These are phyloP conservation scores for Oscarella lobularis DNA, from an alignment of 37 sponge, comb jelly and placozoan species.

Conservation along the genomic window DNA sequence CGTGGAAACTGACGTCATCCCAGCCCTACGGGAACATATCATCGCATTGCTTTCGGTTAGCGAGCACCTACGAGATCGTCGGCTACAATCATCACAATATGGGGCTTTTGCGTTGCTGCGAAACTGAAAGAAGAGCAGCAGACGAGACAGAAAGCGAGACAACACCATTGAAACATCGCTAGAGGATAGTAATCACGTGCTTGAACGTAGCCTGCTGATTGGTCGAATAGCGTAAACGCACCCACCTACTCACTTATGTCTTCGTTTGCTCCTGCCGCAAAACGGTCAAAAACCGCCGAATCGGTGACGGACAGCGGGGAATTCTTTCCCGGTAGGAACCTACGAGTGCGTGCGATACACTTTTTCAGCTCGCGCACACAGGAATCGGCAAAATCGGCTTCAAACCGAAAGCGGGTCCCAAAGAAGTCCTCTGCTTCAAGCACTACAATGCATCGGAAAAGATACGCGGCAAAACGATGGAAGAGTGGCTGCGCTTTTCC, in stretches of 20 bases:
- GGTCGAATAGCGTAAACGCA: neutral
- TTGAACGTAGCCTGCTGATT: no score
- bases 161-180: no score
- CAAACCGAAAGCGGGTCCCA: conserved; percentile 21
- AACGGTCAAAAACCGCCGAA: conserved; percentile 9
- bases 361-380: neutral
- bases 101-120: neutral
- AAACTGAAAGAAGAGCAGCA: neutral
- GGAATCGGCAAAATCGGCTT: conserved; percentile 26
- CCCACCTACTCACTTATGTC: conserved; percentile 13
- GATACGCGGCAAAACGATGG: conserved; percentile 37
- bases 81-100: neutral
- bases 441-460: conserved; percentile 41
- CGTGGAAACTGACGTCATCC: neutral
- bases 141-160: no score
- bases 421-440: conserved; percentile 31
- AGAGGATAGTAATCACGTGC: no score
- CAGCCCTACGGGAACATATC: neutral
- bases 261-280: conserved; percentile 40
- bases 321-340: conserved; percentile 44
- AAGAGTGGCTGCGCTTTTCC: conserved; percentile 60
- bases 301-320: conserved; percentile 4
- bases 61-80: neutral
- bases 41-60: neutral
- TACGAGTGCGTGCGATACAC: neutral